phyloP scores from a whole-genome alignment of 2,797 vertebrate genomes.

The Taenioides sp. region DNA sequence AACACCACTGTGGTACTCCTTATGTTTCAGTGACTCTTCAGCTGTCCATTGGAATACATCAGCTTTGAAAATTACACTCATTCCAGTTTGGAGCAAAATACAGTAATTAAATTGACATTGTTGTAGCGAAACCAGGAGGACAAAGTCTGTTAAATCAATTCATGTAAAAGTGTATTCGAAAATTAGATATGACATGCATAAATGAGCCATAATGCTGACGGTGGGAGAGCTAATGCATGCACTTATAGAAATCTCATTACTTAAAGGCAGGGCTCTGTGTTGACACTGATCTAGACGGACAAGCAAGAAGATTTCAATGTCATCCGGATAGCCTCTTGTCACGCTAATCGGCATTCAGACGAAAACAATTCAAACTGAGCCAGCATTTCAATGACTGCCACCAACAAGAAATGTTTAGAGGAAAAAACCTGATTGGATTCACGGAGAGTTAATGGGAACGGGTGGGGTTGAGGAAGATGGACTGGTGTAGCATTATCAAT shows the following conservation, averaged over 20 bases:
- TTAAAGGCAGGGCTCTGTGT: constrained; percentile 13
- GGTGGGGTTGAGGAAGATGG: constrained; percentile 2
- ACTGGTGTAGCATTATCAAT: constrained; percentile 14
- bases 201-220: constrained; percentile 45
- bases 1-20: constrained; percentile 4
- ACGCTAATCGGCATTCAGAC: constrained; percentile 43
- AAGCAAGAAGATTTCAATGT: constrained; percentile 55
- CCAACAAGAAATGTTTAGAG: constrained; percentile 13
- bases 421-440: constrained; percentile 1
- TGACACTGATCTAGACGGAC: constrained; percentile 51
- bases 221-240: constrained; percentile 42
- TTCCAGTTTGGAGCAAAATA: constrained; percentile 10
- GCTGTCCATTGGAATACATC: constrained; percentile 25
- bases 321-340: constrained; percentile 39
- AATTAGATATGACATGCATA: constrained; percentile 54
- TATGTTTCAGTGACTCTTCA: constrained; percentile 13
- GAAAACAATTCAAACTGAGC: constrained; percentile 35
- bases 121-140: constrained; percentile 48
- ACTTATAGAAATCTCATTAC: constrained; percentile 56
- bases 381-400: constrained; percentile 43
- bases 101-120: constrained; percentile 45
- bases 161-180: constrained; percentile 30
- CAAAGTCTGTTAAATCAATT: constrained; percentile 43
- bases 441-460: too few relatives aligned
- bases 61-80: constrained; percentile 23